A percentile compares a stretch with the other conserved stretches of the same genome.
phyloP scores from a whole-genome alignment of 2,797 vertebrate genomes.

The Martes flavigula region DNA sequence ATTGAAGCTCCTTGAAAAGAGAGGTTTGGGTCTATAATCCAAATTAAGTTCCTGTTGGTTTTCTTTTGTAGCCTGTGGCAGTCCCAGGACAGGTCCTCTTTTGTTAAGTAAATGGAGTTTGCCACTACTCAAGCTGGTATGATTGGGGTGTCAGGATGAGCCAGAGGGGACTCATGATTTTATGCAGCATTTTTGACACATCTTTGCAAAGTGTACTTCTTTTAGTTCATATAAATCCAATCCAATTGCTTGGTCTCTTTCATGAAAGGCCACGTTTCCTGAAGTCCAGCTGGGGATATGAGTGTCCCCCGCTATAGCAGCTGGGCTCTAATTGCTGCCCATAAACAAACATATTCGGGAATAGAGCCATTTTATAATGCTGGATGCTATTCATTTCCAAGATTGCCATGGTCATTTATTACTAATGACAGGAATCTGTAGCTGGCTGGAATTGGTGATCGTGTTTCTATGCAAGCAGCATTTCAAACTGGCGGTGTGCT shows the following conservation, averaged over 20 bases:
- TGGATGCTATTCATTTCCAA: conserved; percentile 56
- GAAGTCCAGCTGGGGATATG: neutral
- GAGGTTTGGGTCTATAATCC: neutral
- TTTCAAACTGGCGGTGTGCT: conserved; percentile 23
- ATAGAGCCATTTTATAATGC: conserved; percentile 34
- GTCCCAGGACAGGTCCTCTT: neutral
- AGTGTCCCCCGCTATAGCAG: neutral
- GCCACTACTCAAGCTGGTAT: neutral
- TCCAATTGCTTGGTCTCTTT: conserved; percentile 18
- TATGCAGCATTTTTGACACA: neutral
- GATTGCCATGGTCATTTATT: conserved; percentile 49
- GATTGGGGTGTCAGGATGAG: neutral
- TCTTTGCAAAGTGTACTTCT: neutral
- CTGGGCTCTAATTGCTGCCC: conserved; percentile 55
- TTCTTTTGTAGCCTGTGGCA: neutral
- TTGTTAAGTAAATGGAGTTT: neutral
- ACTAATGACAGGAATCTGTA: conserved; percentile 58
- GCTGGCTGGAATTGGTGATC: conserved; percentile 26
- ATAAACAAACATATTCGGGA: conserved; percentile 67
- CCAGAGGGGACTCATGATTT: neutral
- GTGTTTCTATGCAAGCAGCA: neutral
- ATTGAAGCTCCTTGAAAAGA: neutral
- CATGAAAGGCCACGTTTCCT: conserved; percentile 47
- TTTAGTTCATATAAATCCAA: neutral
- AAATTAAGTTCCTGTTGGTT: neutral